phyloP scores from a whole-genome alignment of 1,140 invertebrate genomes.

The Lineus longissimus region DNA sequence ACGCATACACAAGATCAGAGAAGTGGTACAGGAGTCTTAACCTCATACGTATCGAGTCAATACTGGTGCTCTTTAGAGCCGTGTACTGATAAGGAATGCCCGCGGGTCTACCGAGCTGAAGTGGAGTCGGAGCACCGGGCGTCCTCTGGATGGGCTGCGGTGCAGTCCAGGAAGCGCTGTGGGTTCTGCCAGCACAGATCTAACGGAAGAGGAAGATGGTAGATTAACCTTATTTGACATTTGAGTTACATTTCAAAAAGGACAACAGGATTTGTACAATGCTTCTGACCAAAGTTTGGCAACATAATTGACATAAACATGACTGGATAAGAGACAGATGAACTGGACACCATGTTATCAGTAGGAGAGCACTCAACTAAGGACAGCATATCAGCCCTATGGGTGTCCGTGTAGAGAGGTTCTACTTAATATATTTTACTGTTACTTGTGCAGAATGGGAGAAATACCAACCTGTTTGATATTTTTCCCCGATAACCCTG shows the following conservation, averaged over 20 bases:
- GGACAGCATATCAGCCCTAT: too few species aligned
- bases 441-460: too few species aligned
- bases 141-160: slow-evolving; percentile 54
- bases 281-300: too few species aligned
- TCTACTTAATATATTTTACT: too few species aligned
- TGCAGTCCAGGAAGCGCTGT: slow-evolving; percentile 66
- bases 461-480: slow-evolving; percentile 58
- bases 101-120: slow-evolving; percentile 59
- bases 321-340: too few species aligned
- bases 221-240: slow-evolving; percentile 2
- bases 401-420: too few species aligned
- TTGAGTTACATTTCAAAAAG: neutral
- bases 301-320: too few species aligned
- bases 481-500: slow-evolving; percentile 59
- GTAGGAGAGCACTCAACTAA: too few species aligned
- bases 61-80: slow-evolving; percentile 56
- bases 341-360: too few species aligned
- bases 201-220: slow-evolving; percentile 20
- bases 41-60: slow-evolving; percentile 58
- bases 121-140: slow-evolving; percentile 55
- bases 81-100: slow-evolving; percentile 61
- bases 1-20: slow-evolving; percentile 64
- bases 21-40: slow-evolving; percentile 63
- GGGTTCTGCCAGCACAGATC: slow-evolving; percentile 63
- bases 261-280: too few species aligned